phyloP scores from a whole-genome alignment of 2,797 vertebrate species.

The Tamandua tetradactyla region DNA sequence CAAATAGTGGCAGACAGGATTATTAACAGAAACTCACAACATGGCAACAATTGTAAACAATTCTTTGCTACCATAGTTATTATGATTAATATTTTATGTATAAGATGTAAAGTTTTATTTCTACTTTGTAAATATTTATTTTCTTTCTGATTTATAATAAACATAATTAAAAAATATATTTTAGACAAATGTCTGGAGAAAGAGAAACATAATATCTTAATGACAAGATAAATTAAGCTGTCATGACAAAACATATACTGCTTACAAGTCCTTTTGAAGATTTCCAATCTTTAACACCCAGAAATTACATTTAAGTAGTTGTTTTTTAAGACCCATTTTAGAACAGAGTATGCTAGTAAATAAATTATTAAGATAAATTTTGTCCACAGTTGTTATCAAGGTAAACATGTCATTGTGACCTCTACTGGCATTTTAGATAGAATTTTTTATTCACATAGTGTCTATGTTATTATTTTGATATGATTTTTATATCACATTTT shows the following conservation, averaged over 20 bases:
- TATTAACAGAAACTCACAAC: neutral
- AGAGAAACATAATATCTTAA: neutral
- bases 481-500: neutral
- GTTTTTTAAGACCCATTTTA: neutral
- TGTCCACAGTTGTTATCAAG: neutral
- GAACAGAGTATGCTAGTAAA: neutral
- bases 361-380: neutral
- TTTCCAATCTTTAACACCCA: neutral
- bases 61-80: neutral
- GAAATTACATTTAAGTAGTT: neutral
- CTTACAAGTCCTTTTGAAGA: neutral
- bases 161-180: neutral
- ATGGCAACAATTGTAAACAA: neutral
- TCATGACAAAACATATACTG: neutral
- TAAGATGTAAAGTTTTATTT: neutral
- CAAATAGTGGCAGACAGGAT: neutral
- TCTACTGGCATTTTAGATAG: neutral
- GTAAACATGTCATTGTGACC: neutral
- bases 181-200: neutral
- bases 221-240: neutral
- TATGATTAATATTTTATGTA: neutral
- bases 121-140: neutral
- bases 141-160: neutral
- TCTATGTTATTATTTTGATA: neutral
- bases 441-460: neutral